Conservation (phyloP, 2,113 vertebrate genomes). For the Platichthys stellatus region DNA sequence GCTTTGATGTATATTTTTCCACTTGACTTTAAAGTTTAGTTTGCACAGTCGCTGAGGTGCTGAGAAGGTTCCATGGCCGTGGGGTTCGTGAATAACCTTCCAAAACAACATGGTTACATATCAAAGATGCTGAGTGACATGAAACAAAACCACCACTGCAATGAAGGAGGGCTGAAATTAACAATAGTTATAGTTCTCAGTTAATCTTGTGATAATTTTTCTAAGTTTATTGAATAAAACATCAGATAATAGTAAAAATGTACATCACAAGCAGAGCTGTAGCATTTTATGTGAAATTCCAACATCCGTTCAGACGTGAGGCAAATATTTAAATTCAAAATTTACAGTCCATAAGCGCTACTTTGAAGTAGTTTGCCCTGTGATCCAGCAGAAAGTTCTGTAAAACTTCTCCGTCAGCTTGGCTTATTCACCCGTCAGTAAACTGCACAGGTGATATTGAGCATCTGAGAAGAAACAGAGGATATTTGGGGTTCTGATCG, state of each 20-base stretch:
- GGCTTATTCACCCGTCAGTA: no score
- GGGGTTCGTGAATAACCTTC: slow-evolving; percentile 31
- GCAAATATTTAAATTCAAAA: neutral
- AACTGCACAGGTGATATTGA: no score
- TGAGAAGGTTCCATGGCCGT: slow-evolving; percentile 51
- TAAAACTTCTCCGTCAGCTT: no score
- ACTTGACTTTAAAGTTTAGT: slow-evolving; percentile 56
- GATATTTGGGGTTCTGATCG: no score
- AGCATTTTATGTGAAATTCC: no score
- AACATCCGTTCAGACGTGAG: neutral
- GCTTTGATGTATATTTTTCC: slow-evolving; percentile 69
- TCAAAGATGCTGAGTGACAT: slow-evolving; percentile 5
- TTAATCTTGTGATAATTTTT: neutral
- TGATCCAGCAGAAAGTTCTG: neutral
- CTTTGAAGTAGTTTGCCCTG: neutral
- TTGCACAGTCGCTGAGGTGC: slow-evolving; percentile 39
- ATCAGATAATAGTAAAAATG: neutral
- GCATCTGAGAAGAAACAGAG: no score
- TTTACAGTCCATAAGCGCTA: neutral
- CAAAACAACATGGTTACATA: slow-evolving; percentile 18
- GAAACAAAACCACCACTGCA: neutral
- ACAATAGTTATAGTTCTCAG: neutral
- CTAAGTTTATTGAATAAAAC: neutral
- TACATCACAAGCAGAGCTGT: neutral
- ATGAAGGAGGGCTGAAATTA: neutral